Conservation (phyloP, 2,113 vertebrate species). For the Podarcis cretensis region DNA sequence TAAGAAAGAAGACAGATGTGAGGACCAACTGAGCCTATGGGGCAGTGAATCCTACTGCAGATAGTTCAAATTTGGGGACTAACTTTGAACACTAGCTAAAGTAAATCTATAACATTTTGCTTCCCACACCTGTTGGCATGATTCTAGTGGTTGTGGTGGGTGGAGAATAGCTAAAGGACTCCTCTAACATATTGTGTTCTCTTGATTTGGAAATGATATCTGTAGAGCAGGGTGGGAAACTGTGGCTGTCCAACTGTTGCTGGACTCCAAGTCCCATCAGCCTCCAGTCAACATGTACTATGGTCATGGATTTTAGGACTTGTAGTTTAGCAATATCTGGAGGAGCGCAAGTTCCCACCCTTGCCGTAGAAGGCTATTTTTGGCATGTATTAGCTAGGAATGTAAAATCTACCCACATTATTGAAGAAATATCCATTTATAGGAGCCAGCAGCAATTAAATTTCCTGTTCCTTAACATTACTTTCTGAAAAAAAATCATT, state of each 20-base stretch:
- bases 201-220: background rate
- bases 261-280: too few species aligned
- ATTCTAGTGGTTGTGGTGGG: too few species aligned
- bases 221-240: too few species aligned
- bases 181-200: background rate
- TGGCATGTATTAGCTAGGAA: background rate
- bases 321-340: too few species aligned
- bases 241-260: too few species aligned
- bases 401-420: background rate
- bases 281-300: too few species aligned
- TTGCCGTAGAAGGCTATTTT: background rate
- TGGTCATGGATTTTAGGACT: too few species aligned
- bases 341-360: too few species aligned
- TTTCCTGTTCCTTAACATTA: too few species aligned
- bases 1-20: too few species aligned
- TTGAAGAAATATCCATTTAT: background rate
- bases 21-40: too few species aligned
- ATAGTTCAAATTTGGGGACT: background rate
- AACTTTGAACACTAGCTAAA: background rate
- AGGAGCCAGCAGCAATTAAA: background rate
- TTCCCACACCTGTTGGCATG: background rate
- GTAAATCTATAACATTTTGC: background rate
- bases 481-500: too few species aligned
- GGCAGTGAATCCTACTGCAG: background rate
- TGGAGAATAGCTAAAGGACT: background rate